A percentile compares a stretch with the other conserved stretches of the same genome.
Conservation (phyloP, 2,888 invertebrate species). For the Laothoe populi region DNA sequence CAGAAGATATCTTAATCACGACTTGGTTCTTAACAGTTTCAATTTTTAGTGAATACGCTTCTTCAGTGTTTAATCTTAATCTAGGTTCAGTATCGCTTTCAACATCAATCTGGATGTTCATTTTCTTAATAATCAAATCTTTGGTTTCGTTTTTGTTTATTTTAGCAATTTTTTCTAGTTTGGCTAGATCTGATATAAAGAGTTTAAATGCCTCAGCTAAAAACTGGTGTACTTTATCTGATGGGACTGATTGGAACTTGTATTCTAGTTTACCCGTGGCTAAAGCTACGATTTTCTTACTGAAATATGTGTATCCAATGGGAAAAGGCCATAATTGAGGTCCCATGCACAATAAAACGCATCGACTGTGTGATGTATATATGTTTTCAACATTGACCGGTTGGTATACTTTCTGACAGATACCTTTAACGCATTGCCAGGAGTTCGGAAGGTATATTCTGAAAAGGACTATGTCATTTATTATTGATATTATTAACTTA, state of each 20-base stretch:
- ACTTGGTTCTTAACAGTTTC: slow-evolving; percentile 68
- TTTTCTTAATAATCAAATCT: slow-evolving; percentile 50
- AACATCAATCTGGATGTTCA: slow-evolving; percentile 78
- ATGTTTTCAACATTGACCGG: slow-evolving; percentile 30
- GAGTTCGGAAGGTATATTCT: slow-evolving; percentile 38
- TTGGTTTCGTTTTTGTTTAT: slow-evolving; percentile 42
- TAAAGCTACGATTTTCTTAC: slow-evolving; percentile 84
- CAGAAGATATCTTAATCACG: slow-evolving; percentile 80
- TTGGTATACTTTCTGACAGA: slow-evolving; percentile 61
- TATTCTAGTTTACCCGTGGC: slow-evolving; percentile 82
- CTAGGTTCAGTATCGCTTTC: slow-evolving; percentile 82
- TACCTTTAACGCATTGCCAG: slow-evolving; percentile 57
- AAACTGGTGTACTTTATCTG: slow-evolving; percentile 55
- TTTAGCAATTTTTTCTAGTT: slow-evolving; percentile 69
- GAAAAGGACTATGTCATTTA: slow-evolving; percentile 20
- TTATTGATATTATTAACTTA: too few relatives aligned
- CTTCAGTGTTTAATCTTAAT: slow-evolving; percentile 88
- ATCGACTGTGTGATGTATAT: slow-evolving; percentile 85
- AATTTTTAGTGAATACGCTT: slow-evolving; percentile 87
- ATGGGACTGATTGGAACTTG: slow-evolving; percentile 67
- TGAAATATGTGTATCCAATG: slow-evolving; percentile 86
- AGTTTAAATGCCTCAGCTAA: slow-evolving; percentile 75
- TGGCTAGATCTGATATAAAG: slow-evolving; percentile 76
- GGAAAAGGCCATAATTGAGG: slow-evolving; percentile 91
- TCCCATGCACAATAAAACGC: slow-evolving; percentile 89